Evolutionary conservation across 1,140 invertebrate genomes (phyloP).

Genomic region (Rhagoletis pomonella): DNA sequence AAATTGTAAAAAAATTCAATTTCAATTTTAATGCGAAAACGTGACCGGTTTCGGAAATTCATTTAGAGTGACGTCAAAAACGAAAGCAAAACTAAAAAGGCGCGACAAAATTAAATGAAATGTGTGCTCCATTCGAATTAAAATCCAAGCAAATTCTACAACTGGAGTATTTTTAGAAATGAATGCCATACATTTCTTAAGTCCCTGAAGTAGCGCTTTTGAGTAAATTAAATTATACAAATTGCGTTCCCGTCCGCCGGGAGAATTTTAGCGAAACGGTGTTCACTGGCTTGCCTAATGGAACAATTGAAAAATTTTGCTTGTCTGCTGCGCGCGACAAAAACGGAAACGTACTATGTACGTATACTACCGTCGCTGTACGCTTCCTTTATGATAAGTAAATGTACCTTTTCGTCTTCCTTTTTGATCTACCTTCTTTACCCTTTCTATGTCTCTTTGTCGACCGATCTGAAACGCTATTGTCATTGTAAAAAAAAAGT

Average conservation of each 20-base stretch:
- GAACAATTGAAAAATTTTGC: neutral
- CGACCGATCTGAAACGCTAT: no score
- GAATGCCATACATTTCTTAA: neutral
- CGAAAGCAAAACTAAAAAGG: neutral
- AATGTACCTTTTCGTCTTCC: neutral
- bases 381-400: neutral
- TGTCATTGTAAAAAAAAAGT: neutral
- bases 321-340: neutral
- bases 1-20: neutral
- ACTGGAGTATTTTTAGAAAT: neutral
- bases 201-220: neutral
- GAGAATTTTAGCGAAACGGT: neutral
- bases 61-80: neutral
- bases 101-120: neutral
- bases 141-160: neutral
- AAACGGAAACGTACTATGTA: neutral
- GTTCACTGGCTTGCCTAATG: neutral
- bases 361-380: no score
- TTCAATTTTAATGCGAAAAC: neutral
- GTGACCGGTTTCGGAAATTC: slow-evolving; percentile 13
- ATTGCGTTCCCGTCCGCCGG: neutral
- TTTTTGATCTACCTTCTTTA: neutral
- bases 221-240: slow-evolving; percentile 20
- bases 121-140: neutral
- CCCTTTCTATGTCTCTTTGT: neutral